These are phyloP conservation scores for Cephus spinipes DNA, from an alignment of 2,888 invertebrate genomes.

Conservation along the genomic window DNA sequence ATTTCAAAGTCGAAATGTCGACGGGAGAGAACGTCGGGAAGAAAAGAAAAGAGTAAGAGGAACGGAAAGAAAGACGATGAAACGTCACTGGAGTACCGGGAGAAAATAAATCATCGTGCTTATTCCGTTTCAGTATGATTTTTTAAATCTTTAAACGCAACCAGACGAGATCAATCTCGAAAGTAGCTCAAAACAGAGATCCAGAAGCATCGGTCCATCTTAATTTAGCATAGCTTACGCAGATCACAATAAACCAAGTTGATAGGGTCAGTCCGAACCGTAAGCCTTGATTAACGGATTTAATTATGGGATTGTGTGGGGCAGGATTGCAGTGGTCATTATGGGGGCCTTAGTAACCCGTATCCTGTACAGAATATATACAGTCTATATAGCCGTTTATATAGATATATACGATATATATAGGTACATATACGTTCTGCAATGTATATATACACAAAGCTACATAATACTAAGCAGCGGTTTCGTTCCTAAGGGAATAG, in stretches of 20 bases:
- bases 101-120: neutral
- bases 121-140: neutral
- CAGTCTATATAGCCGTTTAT: slow-evolving; percentile 9
- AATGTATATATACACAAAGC: neutral
- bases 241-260: slow-evolving; percentile 66
- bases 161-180: neutral
- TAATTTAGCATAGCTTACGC: slow-evolving; percentile 64
- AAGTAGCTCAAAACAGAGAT: neutral
- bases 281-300: slow-evolving; percentile 67
- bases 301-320: slow-evolving; percentile 63
- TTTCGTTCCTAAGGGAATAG: slow-evolving; percentile 41
- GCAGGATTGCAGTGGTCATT: slow-evolving; percentile 59
- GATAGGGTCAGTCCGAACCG: slow-evolving; percentile 64
- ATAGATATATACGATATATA: neutral
- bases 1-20: slow-evolving; percentile 59
- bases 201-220: slow-evolving; percentile 49
- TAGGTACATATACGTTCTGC: neutral
- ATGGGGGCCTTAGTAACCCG: slow-evolving; percentile 57
- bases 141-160: neutral
- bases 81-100: neutral
- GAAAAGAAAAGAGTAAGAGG: slow-evolving; percentile 15
- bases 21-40: slow-evolving; percentile 28
- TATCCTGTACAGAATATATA: slow-evolving; percentile 43
- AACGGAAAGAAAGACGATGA: slow-evolving; percentile 22
- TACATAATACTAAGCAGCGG: neutral